Conservation (phyloP, 2,797 vertebrate genomes). For the Valencia hispanica region DNA sequence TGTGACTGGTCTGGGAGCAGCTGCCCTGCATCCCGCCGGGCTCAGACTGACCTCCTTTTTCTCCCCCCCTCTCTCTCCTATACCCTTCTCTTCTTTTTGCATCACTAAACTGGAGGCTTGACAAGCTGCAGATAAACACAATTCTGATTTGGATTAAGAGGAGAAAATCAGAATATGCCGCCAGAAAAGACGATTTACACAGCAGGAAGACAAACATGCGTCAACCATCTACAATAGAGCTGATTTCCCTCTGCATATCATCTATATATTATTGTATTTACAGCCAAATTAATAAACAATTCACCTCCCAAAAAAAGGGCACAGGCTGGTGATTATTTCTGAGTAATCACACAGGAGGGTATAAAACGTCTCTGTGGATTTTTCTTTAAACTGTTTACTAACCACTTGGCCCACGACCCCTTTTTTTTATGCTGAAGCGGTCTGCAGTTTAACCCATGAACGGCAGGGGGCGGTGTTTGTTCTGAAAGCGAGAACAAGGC, state of each 20-base stretch:
- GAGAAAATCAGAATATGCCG: slow-evolving; percentile 78
- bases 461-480: slow-evolving; percentile 74
- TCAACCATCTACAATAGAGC: background rate
- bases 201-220: slow-evolving; percentile 5
- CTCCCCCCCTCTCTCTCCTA: background rate
- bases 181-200: slow-evolving; percentile 76
- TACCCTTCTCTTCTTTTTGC: slow-evolving; percentile 57
- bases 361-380: slow-evolving; percentile 54
- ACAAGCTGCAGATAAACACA: slow-evolving; percentile 67
- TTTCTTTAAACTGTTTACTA: slow-evolving; percentile 39
- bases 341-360: slow-evolving; percentile 39
- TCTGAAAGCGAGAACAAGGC: slow-evolving; percentile 41
- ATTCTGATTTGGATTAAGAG: slow-evolving; percentile 75
- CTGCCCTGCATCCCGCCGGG: slow-evolving; percentile 80
- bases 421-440: background rate
- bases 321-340: background rate
- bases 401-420: slow-evolving; percentile 37
- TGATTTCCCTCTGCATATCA: background rate
- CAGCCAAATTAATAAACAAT: background rate
- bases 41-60: slow-evolving; percentile 78
- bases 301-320: background rate
- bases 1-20: slow-evolving; percentile 83
- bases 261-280: background rate
- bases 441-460: background rate
- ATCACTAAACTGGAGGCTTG: slow-evolving; percentile 78